These are phyloP conservation scores for Agrochola lota DNA, from an alignment of 2,888 invertebrate species.

Conservation along the genomic window DNA sequence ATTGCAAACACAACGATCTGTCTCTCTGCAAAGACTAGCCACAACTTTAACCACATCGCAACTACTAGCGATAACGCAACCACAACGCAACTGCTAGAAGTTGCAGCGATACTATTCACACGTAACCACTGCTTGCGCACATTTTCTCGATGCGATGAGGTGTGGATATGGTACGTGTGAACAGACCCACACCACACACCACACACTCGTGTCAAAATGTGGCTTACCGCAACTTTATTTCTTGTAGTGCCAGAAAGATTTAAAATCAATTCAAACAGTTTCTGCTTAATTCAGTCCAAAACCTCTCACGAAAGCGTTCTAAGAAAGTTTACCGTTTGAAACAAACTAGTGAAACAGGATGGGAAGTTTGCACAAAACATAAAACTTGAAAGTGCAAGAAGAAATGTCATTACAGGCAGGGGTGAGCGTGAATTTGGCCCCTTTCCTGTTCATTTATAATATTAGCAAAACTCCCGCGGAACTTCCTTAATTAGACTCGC, in stretches of 20 bases:
- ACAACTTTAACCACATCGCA: too few relatives aligned
- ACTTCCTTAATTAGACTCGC: conserved; percentile 84
- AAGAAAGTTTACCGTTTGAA: conserved; percentile 47
- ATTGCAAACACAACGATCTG: too few relatives aligned
- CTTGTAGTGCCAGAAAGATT: conserved; percentile 13
- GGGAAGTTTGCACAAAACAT: conserved; percentile 70
- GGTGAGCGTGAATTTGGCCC: conserved; percentile 75
- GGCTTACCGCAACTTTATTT: conserved; percentile 6
- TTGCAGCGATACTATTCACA: too few relatives aligned
- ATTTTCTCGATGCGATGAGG: too few relatives aligned
- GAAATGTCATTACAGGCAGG: conserved; percentile 76
- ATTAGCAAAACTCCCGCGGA: conserved; percentile 78
- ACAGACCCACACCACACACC: too few relatives aligned
- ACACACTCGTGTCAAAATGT: conserved; percentile 6
- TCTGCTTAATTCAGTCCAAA: conserved; percentile 33
- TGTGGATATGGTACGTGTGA: too few relatives aligned
- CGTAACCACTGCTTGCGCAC: too few relatives aligned
- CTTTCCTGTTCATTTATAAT: conserved; percentile 84
- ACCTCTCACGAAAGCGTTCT: conserved; percentile 35
- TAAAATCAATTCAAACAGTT: conserved; percentile 35
- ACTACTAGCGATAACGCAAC: too few relatives aligned
- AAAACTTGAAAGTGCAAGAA: conserved; percentile 70
- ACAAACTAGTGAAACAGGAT: conserved; percentile 63
- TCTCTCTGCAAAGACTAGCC: too few relatives aligned
- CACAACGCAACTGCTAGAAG: too few relatives aligned